Percentiles rank a stretch among this genome's conserved stretches.
phyloP scores from a whole-genome alignment of 1,140 invertebrate species.

The Cyphomyrmex costatus region DNA sequence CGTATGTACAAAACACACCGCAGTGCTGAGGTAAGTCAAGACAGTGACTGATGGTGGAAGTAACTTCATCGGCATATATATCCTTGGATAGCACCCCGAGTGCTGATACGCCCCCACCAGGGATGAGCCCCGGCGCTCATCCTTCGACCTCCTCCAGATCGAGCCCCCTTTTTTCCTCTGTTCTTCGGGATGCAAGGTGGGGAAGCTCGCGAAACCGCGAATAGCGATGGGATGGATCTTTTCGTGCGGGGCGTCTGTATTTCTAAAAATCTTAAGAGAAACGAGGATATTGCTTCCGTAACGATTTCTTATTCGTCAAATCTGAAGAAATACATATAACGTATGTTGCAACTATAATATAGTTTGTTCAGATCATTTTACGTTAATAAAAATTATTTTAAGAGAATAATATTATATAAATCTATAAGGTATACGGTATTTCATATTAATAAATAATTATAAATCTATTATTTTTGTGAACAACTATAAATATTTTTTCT shows the following conservation, averaged over 20 bases:
- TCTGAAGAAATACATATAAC: neutral
- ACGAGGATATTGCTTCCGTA: neutral
- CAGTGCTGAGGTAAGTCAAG: slow-evolving; percentile 80
- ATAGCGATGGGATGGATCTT: slow-evolving; percentile 59
- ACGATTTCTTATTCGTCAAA: neutral
- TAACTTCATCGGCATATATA: slow-evolving; percentile 84
- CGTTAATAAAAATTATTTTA: neutral
- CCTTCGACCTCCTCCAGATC: slow-evolving; percentile 69
- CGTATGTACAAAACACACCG: slow-evolving; percentile 76
- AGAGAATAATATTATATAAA: neutral
- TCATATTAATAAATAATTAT: neutral
- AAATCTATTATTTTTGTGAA: too few relatives aligned
- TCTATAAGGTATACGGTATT: neutral
- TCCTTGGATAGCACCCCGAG: slow-evolving; percentile 79
- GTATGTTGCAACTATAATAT: neutral
- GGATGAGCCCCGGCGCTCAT: slow-evolving; percentile 76
- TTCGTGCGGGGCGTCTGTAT: slow-evolving; percentile 69
- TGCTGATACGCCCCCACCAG: slow-evolving; percentile 71
- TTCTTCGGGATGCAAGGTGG: slow-evolving; percentile 55
- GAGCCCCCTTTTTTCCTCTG: slow-evolving; percentile 51
- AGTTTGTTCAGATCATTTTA: neutral
- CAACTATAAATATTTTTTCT: neutral
- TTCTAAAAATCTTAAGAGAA: slow-evolving; percentile 54
- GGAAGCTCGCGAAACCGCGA: slow-evolving; percentile 27
- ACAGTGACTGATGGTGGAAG: slow-evolving; percentile 84